Evolutionary conservation across 2,113 vertebrate genomes (phyloP).

Genomic region (Plecturocebus donacophilus): DNA sequence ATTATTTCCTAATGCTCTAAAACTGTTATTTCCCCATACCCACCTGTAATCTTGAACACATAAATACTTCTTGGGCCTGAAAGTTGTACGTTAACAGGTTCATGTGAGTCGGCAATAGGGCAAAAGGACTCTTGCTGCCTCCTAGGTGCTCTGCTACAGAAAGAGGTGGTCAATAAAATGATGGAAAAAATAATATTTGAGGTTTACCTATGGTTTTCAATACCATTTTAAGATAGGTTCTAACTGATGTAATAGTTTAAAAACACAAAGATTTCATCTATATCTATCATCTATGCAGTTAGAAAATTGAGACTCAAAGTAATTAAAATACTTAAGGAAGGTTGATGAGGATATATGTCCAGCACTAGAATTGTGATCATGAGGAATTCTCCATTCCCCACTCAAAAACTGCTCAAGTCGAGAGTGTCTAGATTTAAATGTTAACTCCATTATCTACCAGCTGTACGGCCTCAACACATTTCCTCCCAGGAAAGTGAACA

Average conservation of each 20-base stretch:
- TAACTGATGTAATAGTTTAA: neutral
- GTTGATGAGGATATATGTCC: neutral
- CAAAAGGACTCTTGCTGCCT: neutral
- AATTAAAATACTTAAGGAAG: neutral
- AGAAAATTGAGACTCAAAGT: neutral
- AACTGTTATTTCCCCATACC: neutral
- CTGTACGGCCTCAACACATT: neutral
- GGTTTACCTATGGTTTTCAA: neutral
- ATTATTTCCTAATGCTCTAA: neutral
- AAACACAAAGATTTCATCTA: neutral
- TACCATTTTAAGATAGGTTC: neutral
- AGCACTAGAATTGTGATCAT: neutral
- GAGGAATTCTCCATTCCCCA: neutral
- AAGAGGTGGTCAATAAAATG: neutral
- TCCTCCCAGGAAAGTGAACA: neutral
- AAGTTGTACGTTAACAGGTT: neutral
- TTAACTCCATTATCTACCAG: neutral
- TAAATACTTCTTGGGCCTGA: neutral
- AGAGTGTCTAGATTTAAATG: neutral
- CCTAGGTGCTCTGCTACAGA: neutral
- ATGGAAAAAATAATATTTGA: neutral
- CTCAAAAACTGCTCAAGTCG: neutral
- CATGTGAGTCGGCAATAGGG: rapidly evolving
- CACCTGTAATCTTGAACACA: neutral
- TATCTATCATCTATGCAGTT: neutral